phyloP scores from a whole-genome alignment of 35 echinoderm and acorn worm species.

The Anneissia japonica region DNA sequence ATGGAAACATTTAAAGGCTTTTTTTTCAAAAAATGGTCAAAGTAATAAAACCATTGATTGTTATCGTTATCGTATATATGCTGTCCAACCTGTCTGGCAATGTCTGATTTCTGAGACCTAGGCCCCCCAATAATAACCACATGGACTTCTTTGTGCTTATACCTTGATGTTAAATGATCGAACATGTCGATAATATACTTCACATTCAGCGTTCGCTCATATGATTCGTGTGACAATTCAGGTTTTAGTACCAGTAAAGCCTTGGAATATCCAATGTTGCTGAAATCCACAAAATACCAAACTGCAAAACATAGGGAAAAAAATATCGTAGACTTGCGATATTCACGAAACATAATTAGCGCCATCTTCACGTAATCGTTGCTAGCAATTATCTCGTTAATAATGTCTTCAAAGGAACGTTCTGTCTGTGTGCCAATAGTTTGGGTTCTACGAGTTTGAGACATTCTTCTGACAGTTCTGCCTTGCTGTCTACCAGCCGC shows the following conservation, averaged over 20 bases:
- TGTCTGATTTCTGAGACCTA: background rate
- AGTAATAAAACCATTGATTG: background rate
- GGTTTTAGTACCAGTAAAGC: background rate
- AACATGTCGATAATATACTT: background rate
- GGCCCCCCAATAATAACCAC: background rate
- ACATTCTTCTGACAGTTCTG: too few species aligned
- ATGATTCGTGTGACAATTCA: background rate
- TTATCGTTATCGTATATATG: background rate
- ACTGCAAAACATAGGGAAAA: background rate
- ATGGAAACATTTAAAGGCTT: background rate
- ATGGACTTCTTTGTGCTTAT: background rate
- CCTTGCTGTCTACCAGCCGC: too few species aligned
- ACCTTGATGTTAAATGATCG: background rate
- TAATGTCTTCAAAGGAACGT: too few species aligned
- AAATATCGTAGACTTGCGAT: too few species aligned
- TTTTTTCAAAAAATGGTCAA: background rate
- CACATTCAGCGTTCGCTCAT: background rate
- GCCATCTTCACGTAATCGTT: too few species aligned
- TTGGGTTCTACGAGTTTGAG: too few species aligned
- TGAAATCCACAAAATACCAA: background rate
- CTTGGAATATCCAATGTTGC: background rate
- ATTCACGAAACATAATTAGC: too few species aligned
- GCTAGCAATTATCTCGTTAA: too few species aligned
- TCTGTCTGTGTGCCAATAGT: too few species aligned
- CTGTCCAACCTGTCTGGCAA: background rate